Conservation (phyloP, 2,113 vertebrate species). For the Petroica traversi region DNA sequence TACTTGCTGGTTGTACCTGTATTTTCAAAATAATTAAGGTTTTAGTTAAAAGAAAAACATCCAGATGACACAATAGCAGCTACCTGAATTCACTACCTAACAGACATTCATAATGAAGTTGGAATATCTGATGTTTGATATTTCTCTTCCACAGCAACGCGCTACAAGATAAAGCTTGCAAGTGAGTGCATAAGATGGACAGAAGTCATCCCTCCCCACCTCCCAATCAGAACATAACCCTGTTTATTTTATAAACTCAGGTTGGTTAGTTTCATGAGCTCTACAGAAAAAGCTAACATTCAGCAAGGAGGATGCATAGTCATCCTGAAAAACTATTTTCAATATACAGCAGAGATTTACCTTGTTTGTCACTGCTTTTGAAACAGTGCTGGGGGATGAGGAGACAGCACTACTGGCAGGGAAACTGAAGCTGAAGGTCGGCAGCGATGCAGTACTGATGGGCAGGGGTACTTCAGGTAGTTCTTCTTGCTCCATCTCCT, state of each 20-base stretch:
- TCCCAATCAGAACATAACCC: neutral
- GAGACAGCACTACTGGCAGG: conserved; percentile 62
- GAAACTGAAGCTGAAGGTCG: conserved; percentile 85
- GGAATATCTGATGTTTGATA: neutral
- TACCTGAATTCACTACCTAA: neutral
- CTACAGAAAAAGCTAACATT: neutral
- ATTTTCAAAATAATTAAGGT: conserved; percentile 54
- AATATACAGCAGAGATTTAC: neutral
- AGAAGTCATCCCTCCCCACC: neutral
- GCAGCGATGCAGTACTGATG: conserved; percentile 81
- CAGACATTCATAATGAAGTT: neutral
- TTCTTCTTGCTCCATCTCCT: conserved; percentile 79
- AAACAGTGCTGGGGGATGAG: conserved; percentile 32
- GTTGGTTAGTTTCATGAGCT: neutral
- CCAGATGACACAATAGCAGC: neutral
- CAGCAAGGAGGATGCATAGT: neutral
- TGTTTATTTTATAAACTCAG: neutral
- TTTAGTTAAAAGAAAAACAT: neutral
- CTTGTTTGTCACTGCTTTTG: conserved; percentile 70
- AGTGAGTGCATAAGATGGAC: neutral
- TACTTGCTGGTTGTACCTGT: conserved; percentile 71
- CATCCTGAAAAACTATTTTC: neutral
- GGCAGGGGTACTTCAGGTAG: conserved; percentile 88
- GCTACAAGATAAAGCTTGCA: neutral
- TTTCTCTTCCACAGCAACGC: neutral